Evolutionary conservation across 2,797 vertebrate genomes (phyloP).

Genomic region (Pygocentrus nattereri): DNA sequence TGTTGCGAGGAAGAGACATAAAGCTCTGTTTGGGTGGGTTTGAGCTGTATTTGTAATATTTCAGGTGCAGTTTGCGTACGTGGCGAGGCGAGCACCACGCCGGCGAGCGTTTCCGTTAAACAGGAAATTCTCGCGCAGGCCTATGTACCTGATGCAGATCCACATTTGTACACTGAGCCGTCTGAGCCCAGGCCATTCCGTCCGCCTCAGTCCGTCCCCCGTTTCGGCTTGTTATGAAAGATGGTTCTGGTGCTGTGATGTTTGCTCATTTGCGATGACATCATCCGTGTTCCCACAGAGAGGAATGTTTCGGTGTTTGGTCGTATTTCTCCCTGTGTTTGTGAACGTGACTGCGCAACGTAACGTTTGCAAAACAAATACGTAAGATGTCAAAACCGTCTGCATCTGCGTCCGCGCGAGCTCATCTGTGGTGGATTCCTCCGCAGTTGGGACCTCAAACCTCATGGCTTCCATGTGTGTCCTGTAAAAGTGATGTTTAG

Average conservation of each 20-base stretch:
- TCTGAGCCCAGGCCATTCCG: not conserved
- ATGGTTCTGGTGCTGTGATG: conserved; percentile 29
- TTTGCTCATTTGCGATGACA: conserved; percentile 35
- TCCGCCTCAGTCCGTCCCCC: conserved; percentile 26
- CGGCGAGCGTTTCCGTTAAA: conserved; percentile 36
- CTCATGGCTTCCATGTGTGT: conserved; percentile 43
- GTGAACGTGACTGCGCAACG: conserved; percentile 3
- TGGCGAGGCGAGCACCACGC: conserved; percentile 14
- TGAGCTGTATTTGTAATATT: conserved; percentile 55
- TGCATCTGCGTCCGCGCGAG: not conserved
- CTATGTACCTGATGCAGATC: conserved; percentile 46
- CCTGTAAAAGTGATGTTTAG: conserved; percentile 53
- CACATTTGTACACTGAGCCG: conserved; percentile 11
- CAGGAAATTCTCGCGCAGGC: conserved; percentile 54
- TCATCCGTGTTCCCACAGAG: conserved; percentile 24
- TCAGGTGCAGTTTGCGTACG: conserved; percentile 45
- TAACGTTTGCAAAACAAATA: conserved; percentile 1
- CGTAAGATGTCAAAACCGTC: not conserved
- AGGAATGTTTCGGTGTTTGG: not conserved
- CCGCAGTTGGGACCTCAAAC: not conserved
- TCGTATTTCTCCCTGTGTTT: conserved; percentile 23
- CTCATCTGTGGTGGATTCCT: not conserved
- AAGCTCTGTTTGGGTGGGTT: conserved; percentile 32
- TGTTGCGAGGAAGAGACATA: conserved; percentile 29
- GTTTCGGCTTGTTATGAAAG: conserved; percentile 42